These are phyloP conservation scores for Urocolius indicus DNA, from an alignment of 2,113 vertebrate species.

Conservation along the genomic window DNA sequence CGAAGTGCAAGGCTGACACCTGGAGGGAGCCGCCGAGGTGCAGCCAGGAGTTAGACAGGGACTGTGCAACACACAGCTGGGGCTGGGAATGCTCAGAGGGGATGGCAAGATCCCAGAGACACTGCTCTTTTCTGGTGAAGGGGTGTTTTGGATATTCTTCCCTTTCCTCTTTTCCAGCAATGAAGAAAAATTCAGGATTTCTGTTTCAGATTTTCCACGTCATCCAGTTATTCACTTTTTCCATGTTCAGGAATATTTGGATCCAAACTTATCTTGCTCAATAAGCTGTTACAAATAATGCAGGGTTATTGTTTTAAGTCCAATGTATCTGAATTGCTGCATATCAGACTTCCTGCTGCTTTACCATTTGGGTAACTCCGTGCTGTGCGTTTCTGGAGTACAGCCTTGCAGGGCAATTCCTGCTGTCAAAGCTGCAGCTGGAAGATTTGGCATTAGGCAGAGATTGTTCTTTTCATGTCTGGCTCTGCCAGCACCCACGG, in stretches of 20 bases:
- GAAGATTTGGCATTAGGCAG: not conserved
- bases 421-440: slow-evolving; percentile 23
- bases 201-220: not conserved
- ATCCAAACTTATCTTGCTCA: not conserved
- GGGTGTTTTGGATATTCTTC: not conserved
- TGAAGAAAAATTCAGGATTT: not conserved
- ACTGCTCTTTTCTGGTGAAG: not conserved
- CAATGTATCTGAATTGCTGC: not conserved
- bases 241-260: not conserved
- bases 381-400: not conserved
- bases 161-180: not conserved
- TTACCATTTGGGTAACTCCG: not conserved
- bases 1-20: slow-evolving; percentile 75
- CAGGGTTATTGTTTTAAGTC: not conserved
- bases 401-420: not conserved
- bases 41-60: not conserved
- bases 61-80: not conserved
- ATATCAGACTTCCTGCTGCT: not conserved
- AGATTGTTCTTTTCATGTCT: not conserved
- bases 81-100: not conserved
- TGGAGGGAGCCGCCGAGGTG: slow-evolving; percentile 53
- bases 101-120: not conserved
- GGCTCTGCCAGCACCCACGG: not conserved
- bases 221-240: not conserved
- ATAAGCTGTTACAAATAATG: not conserved